These are phyloP conservation scores for Vipera ursinii DNA, from an alignment of 2,797 vertebrate genomes.

Conservation along the genomic window DNA sequence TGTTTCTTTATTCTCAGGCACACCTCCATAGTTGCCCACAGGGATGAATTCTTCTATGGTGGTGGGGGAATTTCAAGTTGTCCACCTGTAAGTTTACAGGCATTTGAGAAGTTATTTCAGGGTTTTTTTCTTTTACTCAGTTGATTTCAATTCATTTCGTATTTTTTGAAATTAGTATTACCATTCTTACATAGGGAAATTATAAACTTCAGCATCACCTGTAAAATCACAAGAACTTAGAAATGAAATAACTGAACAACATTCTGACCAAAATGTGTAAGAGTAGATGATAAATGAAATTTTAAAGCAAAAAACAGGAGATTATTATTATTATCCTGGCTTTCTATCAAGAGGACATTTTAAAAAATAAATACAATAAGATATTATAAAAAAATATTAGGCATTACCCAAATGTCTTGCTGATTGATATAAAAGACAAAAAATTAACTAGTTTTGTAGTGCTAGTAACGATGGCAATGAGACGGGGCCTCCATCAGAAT, in stretches of 20 bases:
- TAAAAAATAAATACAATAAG: background rate
- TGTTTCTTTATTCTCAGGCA: conserved; percentile 78
- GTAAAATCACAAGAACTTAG: background rate
- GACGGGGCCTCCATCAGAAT: background rate
- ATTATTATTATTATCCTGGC: background rate
- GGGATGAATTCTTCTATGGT: conserved; percentile 96
- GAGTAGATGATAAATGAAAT: background rate
- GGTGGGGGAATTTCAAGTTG: conserved; percentile 94
- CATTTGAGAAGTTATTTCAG: background rate
- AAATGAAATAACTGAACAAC: background rate
- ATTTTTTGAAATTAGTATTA: conserved; percentile 9
- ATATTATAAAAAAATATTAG: background rate
- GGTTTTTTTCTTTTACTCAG: background rate
- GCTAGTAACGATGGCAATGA: background rate
- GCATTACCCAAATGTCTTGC: background rate
- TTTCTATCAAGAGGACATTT: background rate
- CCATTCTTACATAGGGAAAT: background rate
- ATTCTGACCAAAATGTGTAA: background rate
- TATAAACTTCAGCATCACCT: background rate
- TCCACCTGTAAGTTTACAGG: conserved; percentile 81
- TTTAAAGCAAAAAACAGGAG: background rate
- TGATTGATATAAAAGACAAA: background rate
- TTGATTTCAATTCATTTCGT: background rate
- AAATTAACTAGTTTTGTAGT: background rate
- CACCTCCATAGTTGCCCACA: conserved; percentile 94